Percentiles rank a stretch among this genome's conserved stretches.
Conservation (phyloP, 2,113 vertebrate species). For the Nematolebias whitei region DNA sequence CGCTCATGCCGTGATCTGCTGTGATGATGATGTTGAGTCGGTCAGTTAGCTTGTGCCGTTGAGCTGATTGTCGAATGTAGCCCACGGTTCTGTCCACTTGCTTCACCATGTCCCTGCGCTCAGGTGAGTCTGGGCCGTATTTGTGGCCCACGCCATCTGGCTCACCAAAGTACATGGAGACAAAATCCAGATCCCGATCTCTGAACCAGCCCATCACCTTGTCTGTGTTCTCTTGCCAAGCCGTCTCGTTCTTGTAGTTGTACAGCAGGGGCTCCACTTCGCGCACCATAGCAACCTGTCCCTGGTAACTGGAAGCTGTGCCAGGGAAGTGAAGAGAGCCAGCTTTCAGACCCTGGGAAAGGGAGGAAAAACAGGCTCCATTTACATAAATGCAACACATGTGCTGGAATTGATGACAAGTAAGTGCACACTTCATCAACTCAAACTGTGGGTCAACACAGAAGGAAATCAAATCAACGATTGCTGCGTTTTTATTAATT, state of each 20-base stretch:
- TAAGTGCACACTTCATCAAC: not conserved
- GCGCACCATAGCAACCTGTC: constrained; percentile 68
- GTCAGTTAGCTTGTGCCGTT: constrained; percentile 49
- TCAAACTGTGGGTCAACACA: constrained; percentile 13
- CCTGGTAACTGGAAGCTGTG: constrained; percentile 83
- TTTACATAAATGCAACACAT: constrained; percentile 21
- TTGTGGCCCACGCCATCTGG: constrained; percentile 87
- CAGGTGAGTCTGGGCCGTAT: constrained; percentile 83
- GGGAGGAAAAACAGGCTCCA: not conserved
- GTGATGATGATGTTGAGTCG: constrained; percentile 88
- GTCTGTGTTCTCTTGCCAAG: constrained; percentile 83
- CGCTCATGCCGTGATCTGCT: constrained; percentile 89
- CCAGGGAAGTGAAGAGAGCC: constrained; percentile 92
- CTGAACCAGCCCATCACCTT: constrained; percentile 86
- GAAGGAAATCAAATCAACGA: constrained; percentile 14
- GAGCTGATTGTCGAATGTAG: constrained; percentile 79
- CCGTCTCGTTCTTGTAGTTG: constrained; percentile 83
- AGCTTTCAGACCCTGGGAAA: constrained; percentile 84
- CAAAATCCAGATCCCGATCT: constrained; percentile 79
- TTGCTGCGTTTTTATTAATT: constrained; percentile 7
- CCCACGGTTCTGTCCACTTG: constrained; percentile 90
- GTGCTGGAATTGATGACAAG: constrained; percentile 3
- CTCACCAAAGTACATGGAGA: constrained; percentile 91
- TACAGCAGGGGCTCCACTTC: constrained; percentile 78
- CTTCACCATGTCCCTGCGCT: constrained; percentile 80